These are phyloP conservation scores for Simalia tracyae DNA, from an alignment of 2,797 vertebrate species.

Conservation along the genomic window DNA sequence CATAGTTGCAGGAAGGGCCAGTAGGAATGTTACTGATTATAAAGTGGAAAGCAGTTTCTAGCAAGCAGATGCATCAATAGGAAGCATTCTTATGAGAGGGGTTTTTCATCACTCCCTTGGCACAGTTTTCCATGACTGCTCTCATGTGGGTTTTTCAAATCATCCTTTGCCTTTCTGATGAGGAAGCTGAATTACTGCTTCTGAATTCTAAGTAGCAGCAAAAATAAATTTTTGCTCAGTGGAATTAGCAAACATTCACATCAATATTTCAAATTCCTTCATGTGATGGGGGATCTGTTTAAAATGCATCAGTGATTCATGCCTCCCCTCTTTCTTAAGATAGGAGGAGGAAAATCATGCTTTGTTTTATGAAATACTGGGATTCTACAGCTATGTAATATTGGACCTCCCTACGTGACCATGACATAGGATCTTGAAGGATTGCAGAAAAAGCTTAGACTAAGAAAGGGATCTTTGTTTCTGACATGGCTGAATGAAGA, in stretches of 20 bases:
- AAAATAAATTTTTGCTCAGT: constrained; percentile 37
- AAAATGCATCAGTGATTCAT: constrained; percentile 49
- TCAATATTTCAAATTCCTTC: constrained; percentile 58
- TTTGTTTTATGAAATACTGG: constrained; percentile 25
- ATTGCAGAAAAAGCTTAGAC: constrained; percentile 17
- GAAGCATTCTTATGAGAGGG: constrained; percentile 17
- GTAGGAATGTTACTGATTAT: neutral
- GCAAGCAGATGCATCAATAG: constrained; percentile 32
- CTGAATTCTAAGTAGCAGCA: constrained; percentile 53
- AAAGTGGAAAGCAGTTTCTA: constrained; percentile 16
- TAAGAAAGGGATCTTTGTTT: neutral
- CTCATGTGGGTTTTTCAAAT: constrained; percentile 46
- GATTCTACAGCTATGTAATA: constrained; percentile 5
- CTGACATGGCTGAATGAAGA: neutral
- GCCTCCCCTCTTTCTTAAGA: neutral
- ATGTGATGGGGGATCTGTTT: constrained; percentile 28
- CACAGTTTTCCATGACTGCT: constrained; percentile 40
- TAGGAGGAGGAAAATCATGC: constrained; percentile 24
- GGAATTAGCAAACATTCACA: constrained; percentile 53
- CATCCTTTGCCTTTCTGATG: constrained; percentile 49
- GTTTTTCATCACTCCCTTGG: constrained; percentile 19
- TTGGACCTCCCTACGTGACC: constrained; percentile 31
- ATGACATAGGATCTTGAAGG: constrained; percentile 45
- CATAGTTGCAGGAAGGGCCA: neutral
- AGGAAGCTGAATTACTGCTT: constrained; percentile 45